Conservation (phyloP, 1,140 invertebrate genomes). For the Drosophila pseudoananassae region DNA sequence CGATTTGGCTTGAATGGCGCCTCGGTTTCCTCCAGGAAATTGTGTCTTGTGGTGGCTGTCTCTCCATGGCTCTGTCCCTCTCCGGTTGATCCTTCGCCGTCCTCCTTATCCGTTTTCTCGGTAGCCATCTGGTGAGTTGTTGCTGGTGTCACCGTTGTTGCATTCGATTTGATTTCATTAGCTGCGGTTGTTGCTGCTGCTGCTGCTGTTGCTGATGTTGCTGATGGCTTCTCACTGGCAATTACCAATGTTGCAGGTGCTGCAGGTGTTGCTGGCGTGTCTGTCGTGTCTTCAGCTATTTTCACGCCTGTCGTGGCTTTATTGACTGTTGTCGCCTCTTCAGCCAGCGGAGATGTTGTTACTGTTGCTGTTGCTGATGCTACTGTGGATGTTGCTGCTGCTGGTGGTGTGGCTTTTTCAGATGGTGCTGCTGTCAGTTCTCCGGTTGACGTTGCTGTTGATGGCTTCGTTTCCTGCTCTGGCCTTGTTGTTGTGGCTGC, state of each 20-base stretch:
- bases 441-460: conserved; percentile 26
- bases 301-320: conserved; percentile 24
- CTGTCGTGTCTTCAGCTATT: conserved; percentile 26
- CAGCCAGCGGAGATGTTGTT: conserved; percentile 13
- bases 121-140: conserved; percentile 13
- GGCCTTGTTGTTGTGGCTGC: conserved; percentile 3
- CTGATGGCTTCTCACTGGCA: conserved; percentile 29
- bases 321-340: conserved; percentile 11
- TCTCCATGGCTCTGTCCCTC: conserved; percentile 3
- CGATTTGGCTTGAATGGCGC: conserved; percentile 83
- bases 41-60: conserved; percentile 62
- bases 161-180: conserved; percentile 44
- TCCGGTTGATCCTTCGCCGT: background rate
- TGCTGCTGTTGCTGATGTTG: conserved; percentile 23
- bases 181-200: conserved; percentile 34
- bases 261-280: conserved; percentile 17
- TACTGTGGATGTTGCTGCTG: conserved; percentile 26
- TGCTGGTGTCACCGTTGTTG: conserved; percentile 30
- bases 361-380: conserved; percentile 15
- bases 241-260: conserved; percentile 24
- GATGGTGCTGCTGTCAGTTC: conserved; percentile 16
- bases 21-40: conserved; percentile 81
- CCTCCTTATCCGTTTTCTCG: background rate
- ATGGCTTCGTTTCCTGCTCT: conserved; percentile 20
- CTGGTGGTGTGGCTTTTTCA: conserved; percentile 5